Base-by-base conservation (phyloP, 2,888 invertebrate species). In the Strigamia crassipes region DNA sequence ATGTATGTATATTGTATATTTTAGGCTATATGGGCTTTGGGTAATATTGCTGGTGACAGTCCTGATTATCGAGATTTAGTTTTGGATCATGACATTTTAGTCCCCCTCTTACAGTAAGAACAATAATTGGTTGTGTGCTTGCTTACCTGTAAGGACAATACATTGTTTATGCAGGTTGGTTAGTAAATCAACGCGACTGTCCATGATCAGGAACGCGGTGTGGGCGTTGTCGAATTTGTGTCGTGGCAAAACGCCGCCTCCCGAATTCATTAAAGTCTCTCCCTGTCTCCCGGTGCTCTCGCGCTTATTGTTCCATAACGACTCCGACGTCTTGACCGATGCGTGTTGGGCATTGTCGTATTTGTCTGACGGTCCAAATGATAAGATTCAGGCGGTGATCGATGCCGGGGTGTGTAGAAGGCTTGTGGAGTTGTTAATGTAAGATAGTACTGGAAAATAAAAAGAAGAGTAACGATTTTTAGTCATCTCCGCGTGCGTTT, bases 181-280 rank as follows among this genome's bases (percentile, higher is more conserved):
- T 85, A 93, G 93, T 86, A 95, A 94, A 89, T 92, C 93, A 83
- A 92, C 92, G 81, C 92, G 94, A 84, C 89, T 96, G 85, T 93
- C 96, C 15, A 96, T 97, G 96, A 95, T 94, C 31, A 92, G 97
- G 84, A 98, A 98, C 89, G 96, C 96, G n/a, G 97, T 97, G 1
- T 99, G 99, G 99, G 95, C 97, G 77, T 90, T 99, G 83, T 98
- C 98, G 77, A 99, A 99, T 90, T 90, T 99, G 84, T 99, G 98
- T 88, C 92, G 99, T 86, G 98, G 99, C 82, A 99, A 99, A 90
- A 96, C 94, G 89, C 99, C 99, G 56, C 94, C 96, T 0, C 96
- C 97, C 8, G 94, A 95, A 86, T 98, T 98, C 87, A 89, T 92
- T 82, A 93, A 93, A 89, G 94, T 95, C 84, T 91, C 92, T 6